phyloP scores from a whole-genome alignment of 2,797 vertebrate species.

The Phrynocephalus guinanensis region DNA sequence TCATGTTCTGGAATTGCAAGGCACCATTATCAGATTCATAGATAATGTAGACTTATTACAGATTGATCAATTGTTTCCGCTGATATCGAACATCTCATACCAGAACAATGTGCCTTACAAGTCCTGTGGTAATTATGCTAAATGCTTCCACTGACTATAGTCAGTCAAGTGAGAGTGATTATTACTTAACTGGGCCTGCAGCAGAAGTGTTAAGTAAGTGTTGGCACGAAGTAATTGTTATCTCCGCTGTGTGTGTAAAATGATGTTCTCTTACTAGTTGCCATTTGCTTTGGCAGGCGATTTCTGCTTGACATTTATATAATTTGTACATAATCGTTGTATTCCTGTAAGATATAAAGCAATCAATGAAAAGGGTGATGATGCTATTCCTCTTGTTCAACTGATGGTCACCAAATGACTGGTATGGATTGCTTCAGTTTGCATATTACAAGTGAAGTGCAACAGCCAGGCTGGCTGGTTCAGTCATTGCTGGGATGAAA shows the following conservation, averaged over 20 bases:
- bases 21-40: conserved; percentile 68
- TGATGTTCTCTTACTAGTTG: conserved; percentile 60
- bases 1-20: conserved; percentile 68
- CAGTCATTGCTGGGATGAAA: too few species aligned
- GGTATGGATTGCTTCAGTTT: not conserved
- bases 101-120: conserved; percentile 60
- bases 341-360: conserved; percentile 49
- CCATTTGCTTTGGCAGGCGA: conserved; percentile 62
- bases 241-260: conserved; percentile 64
- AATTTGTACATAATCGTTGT: conserved; percentile 40
- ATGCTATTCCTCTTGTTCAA: conserved; percentile 9
- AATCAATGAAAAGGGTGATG: conserved; percentile 37
- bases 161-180: conserved; percentile 67
- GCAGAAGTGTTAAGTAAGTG: conserved; percentile 50
- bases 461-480: not conserved
- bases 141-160: conserved; percentile 70
- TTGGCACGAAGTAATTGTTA: conserved; percentile 57
- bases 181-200: conserved; percentile 64
- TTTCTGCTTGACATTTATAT: conserved; percentile 50
- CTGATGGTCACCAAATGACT: not conserved
- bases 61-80: conserved; percentile 73
- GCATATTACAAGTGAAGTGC: not conserved
- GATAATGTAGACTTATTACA: conserved; percentile 67
- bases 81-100: conserved; percentile 67
- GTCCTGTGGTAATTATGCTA: conserved; percentile 69